Conservation (phyloP, 35 echinoderm and acorn worm species). For the Ophiothrix spiculata region DNA sequence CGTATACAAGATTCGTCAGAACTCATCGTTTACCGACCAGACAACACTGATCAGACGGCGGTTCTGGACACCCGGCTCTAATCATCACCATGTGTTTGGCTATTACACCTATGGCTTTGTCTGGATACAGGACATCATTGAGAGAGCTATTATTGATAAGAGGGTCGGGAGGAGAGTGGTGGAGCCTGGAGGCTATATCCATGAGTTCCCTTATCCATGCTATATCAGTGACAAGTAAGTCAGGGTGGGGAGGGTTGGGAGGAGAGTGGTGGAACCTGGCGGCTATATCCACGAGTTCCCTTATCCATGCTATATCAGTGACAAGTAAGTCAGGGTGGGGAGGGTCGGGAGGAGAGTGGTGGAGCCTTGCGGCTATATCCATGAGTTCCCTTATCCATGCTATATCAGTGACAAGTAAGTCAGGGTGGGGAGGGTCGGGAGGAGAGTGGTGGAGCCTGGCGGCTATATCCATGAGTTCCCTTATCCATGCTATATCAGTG, state of each 20-base stretch:
- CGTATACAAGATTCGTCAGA: constrained; percentile 96
- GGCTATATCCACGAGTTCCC: constrained; percentile 91
- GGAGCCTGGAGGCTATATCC: constrained; percentile 81
- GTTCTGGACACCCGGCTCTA: constrained; percentile 92
- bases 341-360: constrained; percentile 68
- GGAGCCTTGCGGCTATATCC: constrained; percentile 79
- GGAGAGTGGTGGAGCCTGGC: constrained; percentile 79
- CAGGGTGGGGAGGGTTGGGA: constrained; percentile 59
- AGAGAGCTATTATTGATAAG: constrained; percentile 93
- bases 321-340: constrained; percentile 94
- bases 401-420: constrained; percentile 90
- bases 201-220: constrained; percentile 97
- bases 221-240: constrained; percentile 90
- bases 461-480: constrained; percentile 88
- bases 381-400: constrained; percentile 97
- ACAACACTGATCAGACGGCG: constrained; percentile 75
- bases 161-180: constrained; percentile 68
- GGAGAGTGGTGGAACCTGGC: constrained; percentile 79
- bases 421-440: constrained; percentile 59
- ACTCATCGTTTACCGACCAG: constrained; percentile 74
- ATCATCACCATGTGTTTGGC: constrained; percentile 61
- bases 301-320: constrained; percentile 90
- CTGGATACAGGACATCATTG: constrained; percentile 94
- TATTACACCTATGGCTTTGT: constrained; percentile 95
- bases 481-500: constrained; percentile 90